These are phyloP conservation scores for Rhinichthys klamathensis DNA, from an alignment of 2,113 vertebrate genomes.

Conservation along the genomic window DNA sequence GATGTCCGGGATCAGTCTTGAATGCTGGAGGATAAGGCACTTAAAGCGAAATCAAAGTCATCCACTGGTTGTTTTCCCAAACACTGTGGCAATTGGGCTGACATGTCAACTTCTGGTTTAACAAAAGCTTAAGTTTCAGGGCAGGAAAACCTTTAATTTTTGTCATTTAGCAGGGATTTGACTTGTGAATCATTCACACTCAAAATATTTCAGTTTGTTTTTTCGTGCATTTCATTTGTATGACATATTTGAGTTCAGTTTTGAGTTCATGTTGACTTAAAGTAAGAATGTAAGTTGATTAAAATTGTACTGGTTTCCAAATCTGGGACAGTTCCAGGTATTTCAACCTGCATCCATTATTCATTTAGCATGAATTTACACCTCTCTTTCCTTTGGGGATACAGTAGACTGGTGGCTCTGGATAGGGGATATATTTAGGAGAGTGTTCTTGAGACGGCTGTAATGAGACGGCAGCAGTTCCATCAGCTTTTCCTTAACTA, in stretches of 20 bases:
- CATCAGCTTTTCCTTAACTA: constrained; percentile 35
- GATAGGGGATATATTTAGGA: background rate
- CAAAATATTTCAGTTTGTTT: background rate
- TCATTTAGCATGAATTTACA: background rate
- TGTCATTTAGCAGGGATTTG: background rate
- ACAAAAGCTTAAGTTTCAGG: too few species aligned
- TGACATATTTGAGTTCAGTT: background rate
- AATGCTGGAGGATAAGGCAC: background rate
- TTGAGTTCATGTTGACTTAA: background rate
- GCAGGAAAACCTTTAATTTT: background rate
- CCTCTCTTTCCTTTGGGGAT: background rate
- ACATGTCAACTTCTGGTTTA: background rate
- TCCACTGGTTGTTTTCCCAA: background rate
- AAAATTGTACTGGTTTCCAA: background rate
- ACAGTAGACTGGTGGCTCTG: background rate
- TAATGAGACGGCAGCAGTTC: constrained; percentile 16
- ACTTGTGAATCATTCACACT: background rate
- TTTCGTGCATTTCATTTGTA: background rate
- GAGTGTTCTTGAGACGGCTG: background rate
- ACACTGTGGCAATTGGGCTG: background rate
- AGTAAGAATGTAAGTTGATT: background rate
- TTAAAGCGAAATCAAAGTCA: background rate
- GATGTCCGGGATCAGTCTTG: background rate
- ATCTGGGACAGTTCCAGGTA: background rate
- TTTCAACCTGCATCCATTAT: constrained; percentile 3